Percentiles rank a stretch among this genome's conserved stretches.
Conservation (phyloP, 2,113 vertebrate species). For the Peromyscus leucopus region DNA sequence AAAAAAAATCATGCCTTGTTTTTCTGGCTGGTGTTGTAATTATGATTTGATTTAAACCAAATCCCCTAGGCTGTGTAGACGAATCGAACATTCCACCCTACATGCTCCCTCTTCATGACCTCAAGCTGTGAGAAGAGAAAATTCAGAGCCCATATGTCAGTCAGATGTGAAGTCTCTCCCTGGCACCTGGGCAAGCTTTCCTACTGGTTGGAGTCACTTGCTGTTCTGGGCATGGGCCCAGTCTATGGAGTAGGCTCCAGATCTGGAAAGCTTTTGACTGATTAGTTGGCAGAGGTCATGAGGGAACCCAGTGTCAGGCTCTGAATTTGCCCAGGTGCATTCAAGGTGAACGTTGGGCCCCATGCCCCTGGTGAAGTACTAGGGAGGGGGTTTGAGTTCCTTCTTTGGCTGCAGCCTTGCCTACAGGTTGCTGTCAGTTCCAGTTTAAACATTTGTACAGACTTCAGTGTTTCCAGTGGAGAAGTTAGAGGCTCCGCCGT, state of each 20-base stretch:
- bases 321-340: constrained; percentile 62
- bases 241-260: constrained; percentile 38
- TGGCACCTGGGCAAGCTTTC: constrained; percentile 65
- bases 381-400: constrained; percentile 35
- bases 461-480: constrained; percentile 72
- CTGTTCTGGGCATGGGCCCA: constrained; percentile 64
- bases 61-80: constrained; percentile 30
- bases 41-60: constrained; percentile 76
- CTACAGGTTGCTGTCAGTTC: constrained; percentile 63
- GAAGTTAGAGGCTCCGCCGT: constrained; percentile 49
- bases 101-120: constrained; percentile 57
- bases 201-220: constrained; percentile 57
- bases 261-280: constrained; percentile 68
- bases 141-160: constrained; percentile 66
- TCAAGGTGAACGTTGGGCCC: constrained; percentile 53
- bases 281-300: constrained; percentile 67
- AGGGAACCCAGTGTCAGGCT: constrained; percentile 46
- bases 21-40: constrained; percentile 73
- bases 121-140: constrained; percentile 64
- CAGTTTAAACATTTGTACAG: constrained; percentile 64
- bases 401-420: constrained; percentile 6
- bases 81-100: constrained; percentile 59
- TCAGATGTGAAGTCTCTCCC: constrained; percentile 68
- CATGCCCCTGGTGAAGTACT: constrained; percentile 15
- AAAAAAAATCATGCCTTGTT: constrained; percentile 66